phyloP scores from a whole-genome alignment of 2,888 invertebrate species.

The Melipona bicolor region DNA sequence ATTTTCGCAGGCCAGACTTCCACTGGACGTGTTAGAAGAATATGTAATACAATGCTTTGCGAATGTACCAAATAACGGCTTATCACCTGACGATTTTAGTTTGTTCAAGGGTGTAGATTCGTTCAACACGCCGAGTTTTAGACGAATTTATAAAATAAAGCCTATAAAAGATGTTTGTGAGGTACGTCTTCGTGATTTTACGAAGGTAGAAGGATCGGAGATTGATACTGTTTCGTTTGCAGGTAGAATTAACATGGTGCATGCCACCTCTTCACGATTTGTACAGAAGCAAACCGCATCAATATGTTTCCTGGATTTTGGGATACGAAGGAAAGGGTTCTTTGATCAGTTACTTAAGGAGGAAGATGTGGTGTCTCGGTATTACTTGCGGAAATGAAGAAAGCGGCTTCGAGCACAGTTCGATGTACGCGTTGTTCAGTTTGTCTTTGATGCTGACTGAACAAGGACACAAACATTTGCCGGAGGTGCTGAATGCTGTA shows the following conservation, averaged over 20 bases:
- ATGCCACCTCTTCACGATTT: slow-evolving; percentile 87
- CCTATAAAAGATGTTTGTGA: slow-evolving; percentile 90
- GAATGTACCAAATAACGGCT: slow-evolving; percentile 88
- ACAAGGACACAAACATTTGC: slow-evolving; percentile 89
- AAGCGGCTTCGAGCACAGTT: slow-evolving; percentile 91
- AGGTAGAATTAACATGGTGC: slow-evolving; percentile 88
- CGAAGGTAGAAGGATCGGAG: neutral
- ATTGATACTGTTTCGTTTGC: slow-evolving; percentile 55
- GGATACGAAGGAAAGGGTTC: slow-evolving; percentile 95
- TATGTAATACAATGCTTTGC: slow-evolving; percentile 89
- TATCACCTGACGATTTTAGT: slow-evolving; percentile 88
- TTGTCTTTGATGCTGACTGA: slow-evolving; percentile 91
- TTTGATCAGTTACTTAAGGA: slow-evolving; percentile 90
- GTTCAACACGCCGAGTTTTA: slow-evolving; percentile 87
- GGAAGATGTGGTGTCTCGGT: slow-evolving; percentile 91
- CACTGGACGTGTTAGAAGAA: slow-evolving; percentile 87
- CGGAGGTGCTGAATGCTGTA: slow-evolving; percentile 90
- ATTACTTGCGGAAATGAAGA: slow-evolving; percentile 90
- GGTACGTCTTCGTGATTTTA: slow-evolving; percentile 81
- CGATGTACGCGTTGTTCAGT: slow-evolving; percentile 91
- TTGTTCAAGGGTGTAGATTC: slow-evolving; percentile 85
- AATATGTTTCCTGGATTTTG: slow-evolving; percentile 90
- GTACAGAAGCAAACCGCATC: slow-evolving; percentile 91
- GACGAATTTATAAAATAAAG: slow-evolving; percentile 90
- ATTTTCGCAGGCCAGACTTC: slow-evolving; percentile 85